phyloP scores from a whole-genome alignment of 2,797 vertebrate genomes.

The Choloepus didactylus region DNA sequence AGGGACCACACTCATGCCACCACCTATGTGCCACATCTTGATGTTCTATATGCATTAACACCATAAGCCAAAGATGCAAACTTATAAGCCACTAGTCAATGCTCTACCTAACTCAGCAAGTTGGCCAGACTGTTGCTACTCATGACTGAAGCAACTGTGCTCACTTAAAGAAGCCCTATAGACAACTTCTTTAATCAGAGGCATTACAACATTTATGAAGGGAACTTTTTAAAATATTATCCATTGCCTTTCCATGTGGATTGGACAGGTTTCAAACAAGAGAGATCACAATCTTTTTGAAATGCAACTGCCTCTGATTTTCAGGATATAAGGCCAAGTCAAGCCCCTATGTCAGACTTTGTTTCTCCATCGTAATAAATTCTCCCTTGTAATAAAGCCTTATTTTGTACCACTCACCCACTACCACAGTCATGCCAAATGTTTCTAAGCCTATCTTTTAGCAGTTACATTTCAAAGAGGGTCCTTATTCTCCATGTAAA shows the following conservation, averaged over 20 bases:
- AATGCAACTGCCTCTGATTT: background rate
- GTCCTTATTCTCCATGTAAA: background rate
- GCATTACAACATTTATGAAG: background rate
- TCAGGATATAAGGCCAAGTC: background rate
- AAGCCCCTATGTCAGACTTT: background rate
- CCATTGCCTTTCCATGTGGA: background rate
- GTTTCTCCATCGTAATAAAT: background rate
- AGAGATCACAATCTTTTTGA: background rate
- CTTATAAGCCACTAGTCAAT: background rate
- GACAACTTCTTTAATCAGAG: background rate
- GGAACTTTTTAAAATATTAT: background rate
- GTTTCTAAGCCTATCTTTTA: background rate
- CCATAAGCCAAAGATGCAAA: background rate
- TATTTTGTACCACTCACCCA: background rate
- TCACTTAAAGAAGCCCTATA: background rate
- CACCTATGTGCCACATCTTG: background rate
- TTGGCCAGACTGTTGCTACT: background rate
- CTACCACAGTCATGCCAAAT: background rate
- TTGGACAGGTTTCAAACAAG: background rate
- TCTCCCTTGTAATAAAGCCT: background rate
- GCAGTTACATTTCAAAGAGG: background rate
- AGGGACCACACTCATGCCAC: background rate
- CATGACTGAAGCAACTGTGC: background rate
- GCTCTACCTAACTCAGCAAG: background rate
- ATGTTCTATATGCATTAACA: background rate